Percentiles rank a stretch among this genome's conserved stretches.
Conservation (phyloP, 2,113 vertebrate genomes). For the Vidua chalybeata region DNA sequence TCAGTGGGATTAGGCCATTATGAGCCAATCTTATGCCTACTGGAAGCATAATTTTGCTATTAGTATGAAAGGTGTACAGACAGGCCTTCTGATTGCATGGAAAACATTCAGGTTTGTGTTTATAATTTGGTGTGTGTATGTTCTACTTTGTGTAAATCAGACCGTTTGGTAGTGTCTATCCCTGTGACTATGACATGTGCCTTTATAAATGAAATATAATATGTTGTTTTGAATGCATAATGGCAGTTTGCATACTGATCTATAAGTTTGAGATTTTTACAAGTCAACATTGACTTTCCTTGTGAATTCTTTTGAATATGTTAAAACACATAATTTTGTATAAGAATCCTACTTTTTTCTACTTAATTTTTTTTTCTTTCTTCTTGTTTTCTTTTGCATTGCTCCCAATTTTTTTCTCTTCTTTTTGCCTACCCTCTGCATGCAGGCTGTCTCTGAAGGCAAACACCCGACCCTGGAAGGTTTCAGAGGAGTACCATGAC, state of each 20-base stretch:
- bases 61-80: neutral
- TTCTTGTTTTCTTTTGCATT: neutral
- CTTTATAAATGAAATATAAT: conserved; percentile 46
- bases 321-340: neutral
- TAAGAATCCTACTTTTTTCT: neutral
- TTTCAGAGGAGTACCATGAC: neutral
- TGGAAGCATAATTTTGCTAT: conserved; percentile 25
- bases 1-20: conserved; percentile 15
- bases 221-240: neutral
- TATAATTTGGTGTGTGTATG: neutral
- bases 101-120: neutral
- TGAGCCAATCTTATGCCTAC: conserved; percentile 2
- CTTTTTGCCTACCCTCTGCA: neutral
- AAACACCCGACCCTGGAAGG: neutral
- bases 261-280: neutral
- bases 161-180: neutral
- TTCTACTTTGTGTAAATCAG: conserved; percentile 3
- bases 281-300: neutral
- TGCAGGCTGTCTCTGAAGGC: neutral
- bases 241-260: neutral
- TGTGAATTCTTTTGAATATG: neutral
- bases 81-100: neutral
- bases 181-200: neutral
- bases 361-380: neutral
- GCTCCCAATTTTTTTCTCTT: neutral